These are phyloP conservation scores for Contarinia nasturtii DNA, from an alignment of 1,140 invertebrate genomes.

Conservation along the genomic window DNA sequence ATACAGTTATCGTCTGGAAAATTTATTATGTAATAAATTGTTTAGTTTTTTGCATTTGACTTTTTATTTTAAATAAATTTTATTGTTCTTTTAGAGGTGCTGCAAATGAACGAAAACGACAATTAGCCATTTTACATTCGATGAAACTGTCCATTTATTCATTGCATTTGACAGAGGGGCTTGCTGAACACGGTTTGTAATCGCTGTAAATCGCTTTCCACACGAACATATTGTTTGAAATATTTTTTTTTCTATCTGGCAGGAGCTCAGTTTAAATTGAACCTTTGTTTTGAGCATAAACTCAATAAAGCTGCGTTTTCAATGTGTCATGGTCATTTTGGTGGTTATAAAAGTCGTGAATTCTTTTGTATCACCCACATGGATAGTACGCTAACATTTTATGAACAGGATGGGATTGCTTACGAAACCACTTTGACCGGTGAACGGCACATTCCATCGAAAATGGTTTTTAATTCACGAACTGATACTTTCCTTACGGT, in stretches of 20 bases:
- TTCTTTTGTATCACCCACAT: conserved; percentile 60
- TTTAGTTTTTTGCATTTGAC: not conserved
- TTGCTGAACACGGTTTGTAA: conserved; percentile 15
- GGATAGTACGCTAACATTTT: conserved; percentile 54
- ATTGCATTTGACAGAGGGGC: conserved; percentile 11
- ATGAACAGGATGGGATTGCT: conserved; percentile 39
- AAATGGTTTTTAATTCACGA: conserved; percentile 42
- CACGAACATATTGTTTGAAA: not conserved
- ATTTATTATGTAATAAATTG: conserved; percentile 42
- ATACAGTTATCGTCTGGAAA: conserved; percentile 46
- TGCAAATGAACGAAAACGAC: conserved; percentile 1
- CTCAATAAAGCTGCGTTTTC: conserved; percentile 34
- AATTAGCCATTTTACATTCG: conserved; percentile 17
- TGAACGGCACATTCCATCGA: conserved; percentile 49
- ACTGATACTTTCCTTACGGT: conserved; percentile 53
- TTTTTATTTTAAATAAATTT: not conserved
- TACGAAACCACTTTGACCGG: conserved; percentile 20
- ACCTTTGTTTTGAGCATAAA: conserved; percentile 33
- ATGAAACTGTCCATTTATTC: conserved; percentile 18
- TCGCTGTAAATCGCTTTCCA: not conserved
- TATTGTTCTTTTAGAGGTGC: not conserved
- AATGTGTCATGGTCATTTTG: conserved; percentile 53
- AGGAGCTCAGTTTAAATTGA: conserved; percentile 18
- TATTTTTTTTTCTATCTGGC: not conserved
- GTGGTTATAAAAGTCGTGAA: conserved; percentile 43